Percentiles rank a stretch among this genome's conserved stretches.
Evolutionary conservation across 2,113 vertebrate species (phyloP).

Genomic region (Dinomys branickii): DNA sequence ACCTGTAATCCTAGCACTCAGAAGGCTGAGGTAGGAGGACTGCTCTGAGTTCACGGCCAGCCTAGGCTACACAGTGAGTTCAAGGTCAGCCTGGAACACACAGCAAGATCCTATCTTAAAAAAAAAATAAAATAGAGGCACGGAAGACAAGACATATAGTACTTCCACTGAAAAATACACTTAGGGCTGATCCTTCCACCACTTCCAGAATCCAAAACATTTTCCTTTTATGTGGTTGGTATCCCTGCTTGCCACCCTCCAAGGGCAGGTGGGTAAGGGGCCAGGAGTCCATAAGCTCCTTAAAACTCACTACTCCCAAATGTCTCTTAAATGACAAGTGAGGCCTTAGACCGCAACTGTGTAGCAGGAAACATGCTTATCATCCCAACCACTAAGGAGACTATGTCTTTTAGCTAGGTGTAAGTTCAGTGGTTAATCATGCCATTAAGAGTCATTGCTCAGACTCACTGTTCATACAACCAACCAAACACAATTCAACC

Average conservation of each 20-base stretch:
- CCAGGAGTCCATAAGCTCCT: neutral
- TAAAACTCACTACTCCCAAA: neutral
- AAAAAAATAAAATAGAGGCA: neutral
- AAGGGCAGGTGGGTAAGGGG: neutral
- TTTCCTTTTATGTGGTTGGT: neutral
- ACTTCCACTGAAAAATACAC: slow-evolving; percentile 7
- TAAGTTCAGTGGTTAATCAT: neutral
- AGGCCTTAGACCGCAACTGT: neutral
- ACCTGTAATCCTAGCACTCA: neutral
- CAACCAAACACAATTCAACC: slow-evolving; percentile 9
- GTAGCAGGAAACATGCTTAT: neutral
- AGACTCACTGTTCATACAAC: neutral
- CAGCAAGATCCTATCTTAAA: neutral
- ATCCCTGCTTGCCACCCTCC: neutral
- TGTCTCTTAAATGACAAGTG: neutral
- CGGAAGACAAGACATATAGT: neutral
- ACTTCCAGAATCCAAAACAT: slow-evolving; percentile 8
- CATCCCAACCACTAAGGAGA: neutral
- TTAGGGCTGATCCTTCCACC: neutral
- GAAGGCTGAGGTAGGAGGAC: neutral
- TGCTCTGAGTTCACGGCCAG: neutral
- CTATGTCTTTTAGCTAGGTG: neutral
- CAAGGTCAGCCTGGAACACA: neutral
- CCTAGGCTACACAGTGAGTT: neutral
- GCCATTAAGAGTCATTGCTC: neutral